Base-by-base conservation (phyloP, 30 jellyfish, hydroid and myxozoan genomes). In the Phacellophora camtschatica region DNA sequence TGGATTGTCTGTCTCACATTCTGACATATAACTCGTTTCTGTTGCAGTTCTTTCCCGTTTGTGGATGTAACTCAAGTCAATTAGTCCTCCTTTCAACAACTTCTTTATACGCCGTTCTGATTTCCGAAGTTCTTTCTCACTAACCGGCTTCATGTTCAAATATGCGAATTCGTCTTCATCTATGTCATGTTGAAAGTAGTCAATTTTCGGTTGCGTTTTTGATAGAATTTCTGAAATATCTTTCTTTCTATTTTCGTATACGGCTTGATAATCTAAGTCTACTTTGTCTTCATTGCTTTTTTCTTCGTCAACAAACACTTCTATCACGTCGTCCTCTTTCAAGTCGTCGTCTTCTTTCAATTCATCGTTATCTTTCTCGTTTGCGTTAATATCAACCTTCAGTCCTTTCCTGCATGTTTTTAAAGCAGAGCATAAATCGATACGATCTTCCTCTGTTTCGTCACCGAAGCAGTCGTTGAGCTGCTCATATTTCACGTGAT, bases 81-180 rank as follows among this genome's bases (percentile, higher is more conserved):
- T 29, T 12, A 83, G 66, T 33, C 88, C 89, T 13, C 90, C 95
- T 74, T 81, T 93, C 28, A 93, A 39, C 46, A 93, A 85, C 68
- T 93, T 93, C 77, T 83, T 95, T 13, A 93, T 81, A 25, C 99
- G 66, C 70, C 80, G 86, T 45, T 93, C 99, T 23, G 88, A 72
- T 23, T 80, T 85, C 12, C 99, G 92, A 11, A 93, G 63, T 43
- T 93, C 99, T 57, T 93, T 93, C 90, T 85, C 97, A 3, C 96
- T 72, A 15, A 88, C 91, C 0, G 94, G 85, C 27, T 90, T 88
- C 84, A 72, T 73, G 48, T 65, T 69, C 23, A 72, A 24, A 33
- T 84, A 84, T 18, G 83, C 37, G 8, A 25, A 54, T 16, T 84
- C 95, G 13, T 84, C 95, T 70, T 82, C 94, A 36, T 84, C 95